Evolutionary conservation across 92 coral and sea anemone species (phyloP), one percentile per base, ranked within the genome.

Genomic region (Micromussa lordhowensis): DNA sequence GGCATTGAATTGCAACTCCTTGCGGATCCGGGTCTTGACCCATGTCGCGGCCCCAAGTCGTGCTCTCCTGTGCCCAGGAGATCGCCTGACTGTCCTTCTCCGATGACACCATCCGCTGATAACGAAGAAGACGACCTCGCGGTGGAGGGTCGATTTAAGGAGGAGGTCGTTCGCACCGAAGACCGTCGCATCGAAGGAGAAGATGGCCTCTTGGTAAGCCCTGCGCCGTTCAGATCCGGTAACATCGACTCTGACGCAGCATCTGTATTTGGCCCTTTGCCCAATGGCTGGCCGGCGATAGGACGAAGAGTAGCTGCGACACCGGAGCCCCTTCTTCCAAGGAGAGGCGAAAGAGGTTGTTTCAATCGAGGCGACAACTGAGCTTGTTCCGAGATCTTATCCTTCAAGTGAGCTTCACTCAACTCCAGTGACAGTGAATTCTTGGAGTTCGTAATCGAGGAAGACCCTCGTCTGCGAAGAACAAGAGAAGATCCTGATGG

Each of bases 321-420:
- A 4, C 54, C 82, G 38, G 82, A 75, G 40, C 75, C 83, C 54
- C 68, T 49, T 30, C 77, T 63, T 40, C 77, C 77, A n/a, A 86
- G 76, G 66, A 77, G 22, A 4, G 83, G 89, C 21, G 89, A 40
- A 30, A n/a, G 66, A 26, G 89, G 83, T 9, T 86, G 83, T 66
- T 86, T 86, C 18, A 86, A 53, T 77, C 89, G 89, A 40, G 89
- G 89, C 57, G 89, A 75, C 75, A 85, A 49, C 15, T 82, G 83
- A 76, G 82, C 82, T 77, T 85, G 82, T 59, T 77, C 89, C 22
- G 82, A 63, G 30, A 85, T 66, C 75, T 85, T 85, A 18, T 77
- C 89, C 63, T 76, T 85, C 12, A 85, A 77, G n/a, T 55, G 83
- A 63, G 77, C 76, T 64, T 85, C 83, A 32, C 22, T 77, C 11